phyloP scores from a whole-genome alignment of 2,797 vertebrate genomes.

The Parauchenoglanis punctatus region DNA sequence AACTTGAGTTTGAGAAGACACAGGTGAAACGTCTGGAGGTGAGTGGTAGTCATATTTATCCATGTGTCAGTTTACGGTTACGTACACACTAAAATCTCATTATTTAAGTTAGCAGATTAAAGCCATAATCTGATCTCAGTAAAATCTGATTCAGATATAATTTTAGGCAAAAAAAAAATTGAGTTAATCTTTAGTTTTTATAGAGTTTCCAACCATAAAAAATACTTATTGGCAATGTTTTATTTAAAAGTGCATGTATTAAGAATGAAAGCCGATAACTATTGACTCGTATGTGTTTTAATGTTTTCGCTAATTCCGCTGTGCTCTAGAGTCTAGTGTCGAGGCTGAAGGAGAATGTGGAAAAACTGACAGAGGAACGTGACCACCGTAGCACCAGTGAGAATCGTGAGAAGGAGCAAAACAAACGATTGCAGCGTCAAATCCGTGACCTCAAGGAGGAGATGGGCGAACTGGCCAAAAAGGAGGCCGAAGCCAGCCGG shows the following conservation, averaged over 20 bases:
- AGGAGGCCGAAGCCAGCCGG: conserved; percentile 85
- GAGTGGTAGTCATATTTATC: conserved; percentile 41
- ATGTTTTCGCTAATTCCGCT: not conserved
- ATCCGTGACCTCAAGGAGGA: conserved; percentile 87
- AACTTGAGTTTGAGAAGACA: conserved; percentile 95
- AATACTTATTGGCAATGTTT: not conserved
- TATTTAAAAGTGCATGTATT: not conserved
- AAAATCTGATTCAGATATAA: not conserved
- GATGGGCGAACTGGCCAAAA: conserved; percentile 85
- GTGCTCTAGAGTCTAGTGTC: conserved; percentile 78
- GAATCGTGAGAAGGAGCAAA: conserved; percentile 87
- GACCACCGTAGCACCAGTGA: conserved; percentile 81
- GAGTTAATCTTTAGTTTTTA: not conserved
- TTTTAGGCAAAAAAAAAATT: not conserved
- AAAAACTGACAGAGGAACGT: conserved; percentile 86
- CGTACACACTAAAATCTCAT: not conserved
- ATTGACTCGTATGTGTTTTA: not conserved
- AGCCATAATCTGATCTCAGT: not conserved
- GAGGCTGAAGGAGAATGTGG: conserved; percentile 87
- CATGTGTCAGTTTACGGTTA: not conserved
- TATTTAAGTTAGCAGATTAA: not conserved
- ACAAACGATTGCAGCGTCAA: conserved; percentile 87
- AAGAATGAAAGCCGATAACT: not conserved
- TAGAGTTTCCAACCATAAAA: not conserved
- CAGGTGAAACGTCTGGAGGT: conserved; percentile 98